These are phyloP conservation scores for Trematomus bernacchii DNA, from an alignment of 2,797 vertebrate species.

Conservation along the genomic window DNA sequence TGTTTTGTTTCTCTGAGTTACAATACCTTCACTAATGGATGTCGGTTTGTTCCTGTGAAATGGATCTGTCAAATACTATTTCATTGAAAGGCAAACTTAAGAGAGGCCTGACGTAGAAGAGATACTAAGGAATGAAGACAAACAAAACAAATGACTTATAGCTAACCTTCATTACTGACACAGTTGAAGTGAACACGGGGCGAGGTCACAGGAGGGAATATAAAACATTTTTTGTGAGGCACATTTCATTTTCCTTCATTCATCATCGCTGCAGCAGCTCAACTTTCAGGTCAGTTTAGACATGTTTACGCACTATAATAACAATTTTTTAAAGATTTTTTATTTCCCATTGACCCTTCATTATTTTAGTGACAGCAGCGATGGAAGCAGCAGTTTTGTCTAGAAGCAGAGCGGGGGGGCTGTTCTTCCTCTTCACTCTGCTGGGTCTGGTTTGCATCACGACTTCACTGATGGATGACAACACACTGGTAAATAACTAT, in stretches of 20 bases:
- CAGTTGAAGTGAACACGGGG: too few relatives aligned
- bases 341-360: neutral
- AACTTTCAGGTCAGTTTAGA: conserved; percentile 7
- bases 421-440: conserved; percentile 30
- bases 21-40: neutral
- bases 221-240: neutral
- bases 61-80: neutral
- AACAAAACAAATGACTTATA: neutral
- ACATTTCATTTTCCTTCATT: neutral
- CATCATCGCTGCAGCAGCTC: neutral
- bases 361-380: neutral
- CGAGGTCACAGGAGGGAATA: neutral
- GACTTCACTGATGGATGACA: neutral
- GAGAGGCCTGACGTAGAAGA: neutral
- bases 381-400: conserved; percentile 33
- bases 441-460: conserved; percentile 18
- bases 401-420: conserved; percentile 9
- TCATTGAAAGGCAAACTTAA: neutral
- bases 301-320: neutral
- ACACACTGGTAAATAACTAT: conserved; percentile 11
- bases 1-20: neutral
- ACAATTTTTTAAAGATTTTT: neutral
- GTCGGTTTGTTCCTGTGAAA: neutral
- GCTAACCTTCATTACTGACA: too few relatives aligned
- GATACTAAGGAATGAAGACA: neutral